Conservation (phyloP, 2,797 vertebrate species). For the Streptopelia turtur region DNA sequence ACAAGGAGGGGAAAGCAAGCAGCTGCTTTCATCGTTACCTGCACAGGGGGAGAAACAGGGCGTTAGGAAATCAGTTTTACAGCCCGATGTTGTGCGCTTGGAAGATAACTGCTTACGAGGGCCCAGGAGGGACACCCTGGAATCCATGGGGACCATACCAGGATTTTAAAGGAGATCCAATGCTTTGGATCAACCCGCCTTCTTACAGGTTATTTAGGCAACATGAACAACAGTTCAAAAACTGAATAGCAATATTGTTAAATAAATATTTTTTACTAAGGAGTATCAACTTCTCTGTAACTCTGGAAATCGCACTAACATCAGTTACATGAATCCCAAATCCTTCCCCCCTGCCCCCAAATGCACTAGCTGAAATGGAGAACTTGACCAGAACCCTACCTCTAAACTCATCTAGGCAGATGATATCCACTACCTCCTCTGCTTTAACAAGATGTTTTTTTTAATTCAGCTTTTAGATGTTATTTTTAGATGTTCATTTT, state of each 20-base stretch:
- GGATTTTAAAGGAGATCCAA: not conserved
- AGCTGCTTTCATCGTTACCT: constrained; percentile 93
- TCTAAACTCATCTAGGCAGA: not conserved
- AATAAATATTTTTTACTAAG: not conserved
- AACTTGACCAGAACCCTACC: not conserved
- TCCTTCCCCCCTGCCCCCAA: fast-evolving
- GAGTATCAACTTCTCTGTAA: not conserved
- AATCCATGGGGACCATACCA: not conserved
- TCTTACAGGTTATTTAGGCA: not conserved
- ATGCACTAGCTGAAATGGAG: not conserved
- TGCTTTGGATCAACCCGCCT: not conserved
- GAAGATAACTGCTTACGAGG: not conserved
- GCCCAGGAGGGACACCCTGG: not conserved
- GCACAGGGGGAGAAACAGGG: not conserved
- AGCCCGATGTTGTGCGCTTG: not conserved
- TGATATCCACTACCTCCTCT: not conserved
- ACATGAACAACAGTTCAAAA: not conserved
- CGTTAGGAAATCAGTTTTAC: not conserved
- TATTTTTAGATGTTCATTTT: not conserved
- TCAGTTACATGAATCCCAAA: not conserved
- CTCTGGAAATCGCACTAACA: not conserved
- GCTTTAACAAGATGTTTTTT: not conserved
- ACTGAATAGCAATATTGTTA: not conserved
- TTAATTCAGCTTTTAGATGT: not conserved
- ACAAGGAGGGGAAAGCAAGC: constrained; percentile 89